These are phyloP conservation scores for Pipistrellus nathusii DNA, from an alignment of 2,797 vertebrate genomes.

Conservation along the genomic window DNA sequence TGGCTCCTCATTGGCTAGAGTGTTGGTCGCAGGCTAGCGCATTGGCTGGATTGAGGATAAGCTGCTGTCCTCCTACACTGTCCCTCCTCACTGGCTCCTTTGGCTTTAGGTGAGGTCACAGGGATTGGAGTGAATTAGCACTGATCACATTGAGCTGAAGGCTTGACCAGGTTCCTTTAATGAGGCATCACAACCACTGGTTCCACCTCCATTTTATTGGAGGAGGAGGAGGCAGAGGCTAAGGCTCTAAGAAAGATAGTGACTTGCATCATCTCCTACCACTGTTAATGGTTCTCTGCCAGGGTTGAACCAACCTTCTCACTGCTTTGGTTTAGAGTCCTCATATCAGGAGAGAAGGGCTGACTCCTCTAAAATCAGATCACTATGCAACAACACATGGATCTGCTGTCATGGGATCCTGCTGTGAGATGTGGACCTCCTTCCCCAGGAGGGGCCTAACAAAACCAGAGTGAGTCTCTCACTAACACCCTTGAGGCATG, in stretches of 20 bases:
- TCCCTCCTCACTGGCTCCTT: neutral
- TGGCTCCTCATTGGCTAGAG: constrained; percentile 57
- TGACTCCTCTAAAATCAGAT: neutral
- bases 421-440: neutral
- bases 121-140: neutral
- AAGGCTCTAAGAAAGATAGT: neutral
- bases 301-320: neutral
- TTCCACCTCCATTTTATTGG: neutral
- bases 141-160: neutral
- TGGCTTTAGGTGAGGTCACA: constrained; percentile 62
- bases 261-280: neutral
- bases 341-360: neutral
- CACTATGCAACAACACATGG: neutral
- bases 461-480: neutral
- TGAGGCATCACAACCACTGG: neutral
- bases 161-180: constrained; percentile 15
- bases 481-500: neutral
- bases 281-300: neutral
- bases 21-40: constrained; percentile 39
- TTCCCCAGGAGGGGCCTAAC: neutral
- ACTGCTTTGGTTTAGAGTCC: constrained; percentile 8
- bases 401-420: neutral
- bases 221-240: neutral
- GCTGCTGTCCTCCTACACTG: neutral
- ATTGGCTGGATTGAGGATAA: neutral